Evolutionary conservation across 2,797 vertebrate species (phyloP).

Genomic region (Ctenosaura bakeri): DNA sequence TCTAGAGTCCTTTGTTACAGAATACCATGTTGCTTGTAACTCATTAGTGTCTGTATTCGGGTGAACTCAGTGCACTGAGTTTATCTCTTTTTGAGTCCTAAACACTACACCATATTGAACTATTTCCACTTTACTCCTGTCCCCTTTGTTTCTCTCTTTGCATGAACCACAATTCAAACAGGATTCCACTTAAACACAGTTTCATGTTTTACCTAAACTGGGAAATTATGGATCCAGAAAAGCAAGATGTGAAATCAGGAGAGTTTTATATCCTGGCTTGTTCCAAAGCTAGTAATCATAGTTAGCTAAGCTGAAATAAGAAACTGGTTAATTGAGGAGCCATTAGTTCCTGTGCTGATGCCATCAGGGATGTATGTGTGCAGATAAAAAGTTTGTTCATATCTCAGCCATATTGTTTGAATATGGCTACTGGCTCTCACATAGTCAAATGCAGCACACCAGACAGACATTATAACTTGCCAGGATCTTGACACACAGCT

Average conservation of each 20-base stretch:
- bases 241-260: background rate
- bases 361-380: background rate
- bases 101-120: background rate
- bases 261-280: background rate
- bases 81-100: background rate
- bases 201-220: background rate
- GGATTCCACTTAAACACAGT: background rate
- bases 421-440: background rate
- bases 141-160: background rate
- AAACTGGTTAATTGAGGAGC: background rate
- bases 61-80: too few relatives aligned
- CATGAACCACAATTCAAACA: background rate
- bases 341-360: background rate
- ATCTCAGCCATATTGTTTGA: background rate
- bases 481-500: background rate
- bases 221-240: background rate
- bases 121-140: background rate
- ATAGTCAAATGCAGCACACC: too few relatives aligned
- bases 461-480: background rate
- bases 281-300: background rate
- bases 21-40: too few relatives aligned
- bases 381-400: background rate
- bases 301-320: background rate
- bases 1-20: too few relatives aligned
- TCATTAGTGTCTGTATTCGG: too few relatives aligned